Evolutionary conservation across 2,888 invertebrate genomes (phyloP), one percentile per base, ranked within the genome.

Genomic region (Caenorhabditis sp.): DNA sequence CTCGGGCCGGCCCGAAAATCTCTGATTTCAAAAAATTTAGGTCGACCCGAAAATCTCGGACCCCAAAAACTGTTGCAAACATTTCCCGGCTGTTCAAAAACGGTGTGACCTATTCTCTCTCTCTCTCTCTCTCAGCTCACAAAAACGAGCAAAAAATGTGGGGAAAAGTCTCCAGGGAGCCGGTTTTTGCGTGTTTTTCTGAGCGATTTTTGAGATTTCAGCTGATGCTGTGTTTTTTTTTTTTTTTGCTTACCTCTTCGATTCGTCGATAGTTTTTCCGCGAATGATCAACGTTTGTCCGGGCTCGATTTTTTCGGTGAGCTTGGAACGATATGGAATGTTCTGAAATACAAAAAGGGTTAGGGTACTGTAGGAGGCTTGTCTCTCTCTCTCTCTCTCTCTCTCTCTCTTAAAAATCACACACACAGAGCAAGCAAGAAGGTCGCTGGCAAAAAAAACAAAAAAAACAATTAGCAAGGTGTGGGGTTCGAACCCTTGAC

Each of bases 291-390:
- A 66, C 54, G 81, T 79, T 72, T 83, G 83, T 49, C 83, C 83
- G 51, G 83, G 81, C 76, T 83, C 83, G 73, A 83, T 83, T 62
- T 77, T 70, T 74, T 83, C 83, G 57, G 78, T 78, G 31, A 83
- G 71, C 77, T 81, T 79, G 64, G 75, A 75, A 57, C 83, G 83
- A 60, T 83, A 83, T 19, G 83, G 83, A 61, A 83, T 75, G 70
- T 80, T 80, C 83, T 83, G 79, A 55, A 78, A 81, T 55, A 4
- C 4, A 3, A 21, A 4, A 10, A 58, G 8, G 37, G 36, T 3
- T 27, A 12, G 5, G 19, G 14, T 50, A 17, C 6, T 1, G 43
- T 24, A 17, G 1, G 6, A 8, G 5, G n/a, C 49, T 1, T 37
- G 14, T 59, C 37, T 1, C 19, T 4, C 59, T 37, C 59, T 37